A percentile compares a stretch with the other conserved stretches of the same genome.
Evolutionary conservation across 1,140 invertebrate species (phyloP).

Genomic region (Eriocheir sinensis): DNA sequence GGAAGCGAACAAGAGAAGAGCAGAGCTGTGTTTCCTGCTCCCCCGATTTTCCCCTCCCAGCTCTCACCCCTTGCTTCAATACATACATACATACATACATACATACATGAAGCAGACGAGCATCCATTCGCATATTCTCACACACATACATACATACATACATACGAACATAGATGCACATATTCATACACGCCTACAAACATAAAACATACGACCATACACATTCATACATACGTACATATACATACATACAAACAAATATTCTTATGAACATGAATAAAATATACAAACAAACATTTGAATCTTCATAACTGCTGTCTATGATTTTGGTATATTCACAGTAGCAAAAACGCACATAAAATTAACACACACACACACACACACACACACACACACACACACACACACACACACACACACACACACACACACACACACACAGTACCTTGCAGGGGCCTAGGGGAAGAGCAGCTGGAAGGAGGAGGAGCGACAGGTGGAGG

Average conservation of each 20-base stretch:
- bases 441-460: not conserved
- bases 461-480: not conserved
- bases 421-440: not conserved
- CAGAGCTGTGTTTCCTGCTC: too few species aligned
- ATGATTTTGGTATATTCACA: too few species aligned
- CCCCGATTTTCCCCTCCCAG: not conserved
- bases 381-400: too few species aligned
- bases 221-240: too few species aligned
- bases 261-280: too few species aligned
- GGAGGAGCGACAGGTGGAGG: not conserved
- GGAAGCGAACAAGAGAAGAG: not conserved
- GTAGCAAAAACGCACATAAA: not conserved
- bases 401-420: not conserved
- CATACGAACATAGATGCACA: too few species aligned
- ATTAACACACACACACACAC: too few species aligned
- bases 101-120: not conserved
- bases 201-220: too few species aligned
- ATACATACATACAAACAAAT: too few species aligned
- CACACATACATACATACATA: slow-evolving; percentile 29
- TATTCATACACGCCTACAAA: too few species aligned
- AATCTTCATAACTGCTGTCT: too few species aligned
- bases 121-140: not conserved
- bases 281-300: too few species aligned
- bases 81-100: not conserved
- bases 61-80: not conserved